phyloP scores from a whole-genome alignment of 2,797 vertebrate species.

The Onychomys leucogaster region DNA sequence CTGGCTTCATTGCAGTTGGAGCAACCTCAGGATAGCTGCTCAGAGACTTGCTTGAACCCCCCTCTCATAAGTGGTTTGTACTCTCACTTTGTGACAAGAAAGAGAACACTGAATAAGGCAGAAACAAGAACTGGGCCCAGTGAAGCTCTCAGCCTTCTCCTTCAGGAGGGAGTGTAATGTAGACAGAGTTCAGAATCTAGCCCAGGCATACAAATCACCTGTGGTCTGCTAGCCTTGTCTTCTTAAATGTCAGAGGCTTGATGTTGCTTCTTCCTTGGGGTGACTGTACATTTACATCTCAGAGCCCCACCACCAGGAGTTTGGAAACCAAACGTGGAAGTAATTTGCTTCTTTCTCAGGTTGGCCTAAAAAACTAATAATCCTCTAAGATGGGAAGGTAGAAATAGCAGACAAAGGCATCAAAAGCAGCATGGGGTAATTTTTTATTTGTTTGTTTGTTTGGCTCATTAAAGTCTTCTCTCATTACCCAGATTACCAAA shows the following conservation, averaged over 20 bases:
- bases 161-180: not conserved
- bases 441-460: not conserved
- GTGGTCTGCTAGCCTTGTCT: not conserved
- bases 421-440: not conserved
- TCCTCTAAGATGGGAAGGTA: not conserved
- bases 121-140: not conserved
- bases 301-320: not conserved
- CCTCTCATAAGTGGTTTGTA: not conserved
- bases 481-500: not conserved
- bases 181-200: not conserved
- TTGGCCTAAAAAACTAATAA: not conserved
- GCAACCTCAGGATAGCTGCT: constrained; percentile 50
- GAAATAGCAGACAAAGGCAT: constrained; percentile 6
- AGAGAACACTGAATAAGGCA: not conserved
- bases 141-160: not conserved
- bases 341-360: not conserved
- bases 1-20: constrained; percentile 65
- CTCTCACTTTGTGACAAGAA: constrained; percentile 59
- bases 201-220: not conserved
- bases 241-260: not conserved
- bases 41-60: constrained; percentile 72
- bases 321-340: constrained; percentile 17
- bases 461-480: not conserved
- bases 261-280: not conserved
- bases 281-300: not conserved